A percentile compares a stretch with the other conserved stretches of the same genome.
Conservation (phyloP, 2,113 vertebrate species). For the Lagopus muta region DNA sequence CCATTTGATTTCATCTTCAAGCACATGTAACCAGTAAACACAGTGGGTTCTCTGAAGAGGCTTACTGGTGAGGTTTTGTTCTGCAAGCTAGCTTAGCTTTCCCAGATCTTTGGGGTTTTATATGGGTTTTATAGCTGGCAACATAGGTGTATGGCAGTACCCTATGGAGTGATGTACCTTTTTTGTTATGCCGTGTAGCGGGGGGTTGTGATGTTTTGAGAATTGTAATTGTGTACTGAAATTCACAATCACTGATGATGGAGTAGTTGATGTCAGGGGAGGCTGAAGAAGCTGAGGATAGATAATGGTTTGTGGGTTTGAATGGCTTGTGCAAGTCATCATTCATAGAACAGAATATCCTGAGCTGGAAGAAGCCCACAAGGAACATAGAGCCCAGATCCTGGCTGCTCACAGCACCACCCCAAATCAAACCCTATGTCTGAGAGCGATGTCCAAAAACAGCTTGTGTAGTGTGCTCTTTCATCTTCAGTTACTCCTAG, state of each 20-base stretch:
- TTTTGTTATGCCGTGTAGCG: rapidly evolving
- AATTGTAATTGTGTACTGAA: background rate
- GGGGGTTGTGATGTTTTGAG: rapidly evolving
- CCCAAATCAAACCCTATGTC: no score
- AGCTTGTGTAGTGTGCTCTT: background rate
- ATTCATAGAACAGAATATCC: no score
- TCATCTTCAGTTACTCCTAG: background rate
- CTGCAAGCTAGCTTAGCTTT: background rate
- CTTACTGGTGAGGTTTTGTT: background rate
- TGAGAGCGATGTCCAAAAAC: no score
- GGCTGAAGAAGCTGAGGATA: background rate
- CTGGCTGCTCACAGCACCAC: no score
- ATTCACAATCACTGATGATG: rapidly evolving
- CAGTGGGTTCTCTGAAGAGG: background rate
- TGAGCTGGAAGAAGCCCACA: no score
- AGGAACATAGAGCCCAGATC: no score
- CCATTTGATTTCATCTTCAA: background rate
- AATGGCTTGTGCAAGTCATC: background rate
- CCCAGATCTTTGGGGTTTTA: background rate
- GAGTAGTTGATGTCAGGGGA: background rate
- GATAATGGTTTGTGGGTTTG: background rate
- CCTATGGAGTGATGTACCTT: background rate
- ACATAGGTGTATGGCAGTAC: background rate
- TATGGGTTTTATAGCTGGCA: background rate
- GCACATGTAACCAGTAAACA: background rate